Evolutionary conservation across 2,888 invertebrate genomes (phyloP).

Genomic region (Mythimna albipuncta): DNA sequence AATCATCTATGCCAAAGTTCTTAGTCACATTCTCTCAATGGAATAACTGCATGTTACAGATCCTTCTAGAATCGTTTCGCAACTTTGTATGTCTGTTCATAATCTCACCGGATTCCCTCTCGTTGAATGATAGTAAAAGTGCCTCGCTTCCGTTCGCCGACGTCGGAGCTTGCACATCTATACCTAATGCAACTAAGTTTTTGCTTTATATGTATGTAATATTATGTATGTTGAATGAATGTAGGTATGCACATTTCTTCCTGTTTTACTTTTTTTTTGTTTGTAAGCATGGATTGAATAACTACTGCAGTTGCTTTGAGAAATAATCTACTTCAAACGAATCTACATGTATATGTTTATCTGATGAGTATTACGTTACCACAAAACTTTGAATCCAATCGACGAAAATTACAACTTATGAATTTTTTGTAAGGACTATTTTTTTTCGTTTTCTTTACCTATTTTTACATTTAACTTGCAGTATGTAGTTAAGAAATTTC

Average conservation of each 20-base stretch:
- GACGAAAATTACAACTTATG: neutral
- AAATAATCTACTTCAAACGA: neutral
- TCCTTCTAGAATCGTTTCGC: slow-evolving; percentile 57
- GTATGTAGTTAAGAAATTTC: neutral
- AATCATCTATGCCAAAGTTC: neutral
- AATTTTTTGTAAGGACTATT: neutral
- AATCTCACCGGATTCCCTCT: slow-evolving; percentile 78
- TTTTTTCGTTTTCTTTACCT: neutral
- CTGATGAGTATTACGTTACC: neutral
- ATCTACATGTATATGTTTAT: neutral
- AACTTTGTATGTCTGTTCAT: slow-evolving; percentile 70
- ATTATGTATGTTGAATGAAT: neutral
- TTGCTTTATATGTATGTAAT: slow-evolving; percentile 30
- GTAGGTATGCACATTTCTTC: slow-evolving; percentile 43
- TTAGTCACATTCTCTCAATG: neutral
- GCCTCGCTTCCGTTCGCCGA: slow-evolving; percentile 68
- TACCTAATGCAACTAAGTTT: slow-evolving; percentile 50
- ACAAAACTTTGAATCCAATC: neutral
- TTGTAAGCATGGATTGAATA: slow-evolving; percentile 29
- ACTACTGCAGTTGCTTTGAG: slow-evolving; percentile 6
- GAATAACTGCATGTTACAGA: neutral
- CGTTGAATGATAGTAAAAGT: slow-evolving; percentile 79
- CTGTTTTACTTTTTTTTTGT: slow-evolving; percentile 40
- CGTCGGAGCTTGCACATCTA: slow-evolving; percentile 44
- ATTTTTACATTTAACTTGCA: neutral